phyloP scores from a whole-genome alignment of 2,113 vertebrate genomes.

The Archilochus colubris region DNA sequence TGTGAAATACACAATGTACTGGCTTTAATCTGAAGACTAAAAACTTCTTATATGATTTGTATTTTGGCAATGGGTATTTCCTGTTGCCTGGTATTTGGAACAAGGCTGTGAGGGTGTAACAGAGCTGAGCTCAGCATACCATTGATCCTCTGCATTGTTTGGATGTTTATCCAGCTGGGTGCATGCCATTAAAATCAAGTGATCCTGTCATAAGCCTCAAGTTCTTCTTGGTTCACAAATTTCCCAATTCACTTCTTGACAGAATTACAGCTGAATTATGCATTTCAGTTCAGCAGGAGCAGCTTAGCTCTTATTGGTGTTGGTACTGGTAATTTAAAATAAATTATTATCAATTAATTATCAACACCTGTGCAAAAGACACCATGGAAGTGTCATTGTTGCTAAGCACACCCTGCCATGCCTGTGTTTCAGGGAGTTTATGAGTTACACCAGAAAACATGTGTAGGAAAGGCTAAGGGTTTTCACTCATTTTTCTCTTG shows the following conservation, averaged over 20 bases:
- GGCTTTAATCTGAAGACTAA: neutral
- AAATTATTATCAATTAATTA: no score
- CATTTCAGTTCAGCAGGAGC: neutral
- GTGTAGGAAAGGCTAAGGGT: neutral
- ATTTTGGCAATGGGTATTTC: neutral
- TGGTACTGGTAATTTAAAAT: neutral
- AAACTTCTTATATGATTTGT: neutral
- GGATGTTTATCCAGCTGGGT: neutral
- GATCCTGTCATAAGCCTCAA: neutral
- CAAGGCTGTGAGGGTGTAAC: neutral
- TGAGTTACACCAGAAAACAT: neutral
- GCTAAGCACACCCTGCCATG: neutral
- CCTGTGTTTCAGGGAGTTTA: neutral
- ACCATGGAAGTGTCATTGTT: neutral
- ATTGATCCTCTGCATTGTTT: neutral
- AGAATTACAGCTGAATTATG: neutral
- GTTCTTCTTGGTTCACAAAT: neutral
- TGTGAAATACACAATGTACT: neutral
- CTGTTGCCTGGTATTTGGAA: neutral
- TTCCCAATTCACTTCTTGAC: neutral
- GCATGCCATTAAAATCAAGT: neutral
- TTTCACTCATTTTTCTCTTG: neutral
- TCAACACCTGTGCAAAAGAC: neutral
- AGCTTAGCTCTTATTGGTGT: rapidly evolving
- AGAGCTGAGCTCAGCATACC: neutral